Evolutionary conservation across 2,113 vertebrate genomes (phyloP).

Genomic region (Acinonyx jubatus): DNA sequence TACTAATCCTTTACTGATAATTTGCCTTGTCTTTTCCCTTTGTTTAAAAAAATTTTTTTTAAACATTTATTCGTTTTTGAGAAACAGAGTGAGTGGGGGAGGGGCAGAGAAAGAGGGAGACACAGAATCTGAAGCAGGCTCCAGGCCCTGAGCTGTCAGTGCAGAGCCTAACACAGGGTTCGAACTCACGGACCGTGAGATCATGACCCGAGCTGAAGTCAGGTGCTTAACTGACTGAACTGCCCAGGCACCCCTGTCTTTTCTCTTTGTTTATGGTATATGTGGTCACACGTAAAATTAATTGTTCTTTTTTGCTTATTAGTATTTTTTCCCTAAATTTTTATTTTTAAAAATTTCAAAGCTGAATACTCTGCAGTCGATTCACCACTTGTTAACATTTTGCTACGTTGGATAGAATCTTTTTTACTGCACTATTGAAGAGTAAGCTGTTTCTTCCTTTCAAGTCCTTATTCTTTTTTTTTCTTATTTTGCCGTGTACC

Average conservation of each 20-base stretch:
- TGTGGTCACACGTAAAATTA: neutral
- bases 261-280: neutral
- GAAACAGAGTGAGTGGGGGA: too few species aligned
- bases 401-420: neutral
- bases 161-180: too few species aligned
- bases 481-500: neutral
- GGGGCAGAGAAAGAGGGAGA: too few species aligned
- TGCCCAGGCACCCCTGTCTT: neutral
- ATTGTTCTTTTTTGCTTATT: neutral
- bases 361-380: neutral
- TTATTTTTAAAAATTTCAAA: slow-evolving; percentile 39
- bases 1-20: neutral
- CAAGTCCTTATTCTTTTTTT: neutral
- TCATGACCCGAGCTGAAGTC: too few species aligned
- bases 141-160: too few species aligned
- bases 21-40: neutral
- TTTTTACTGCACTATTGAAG: neutral
- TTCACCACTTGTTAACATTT: neutral
- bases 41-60: neutral
- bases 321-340: neutral
- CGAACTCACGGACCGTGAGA: too few species aligned
- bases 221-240: too few species aligned
- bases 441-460: neutral
- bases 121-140: too few species aligned
- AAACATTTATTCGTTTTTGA: too few species aligned